Evolutionary conservation across 2,888 invertebrate genomes (phyloP), one percentile per base, ranked within the genome.

Genomic region (Chouioia cunea): DNA sequence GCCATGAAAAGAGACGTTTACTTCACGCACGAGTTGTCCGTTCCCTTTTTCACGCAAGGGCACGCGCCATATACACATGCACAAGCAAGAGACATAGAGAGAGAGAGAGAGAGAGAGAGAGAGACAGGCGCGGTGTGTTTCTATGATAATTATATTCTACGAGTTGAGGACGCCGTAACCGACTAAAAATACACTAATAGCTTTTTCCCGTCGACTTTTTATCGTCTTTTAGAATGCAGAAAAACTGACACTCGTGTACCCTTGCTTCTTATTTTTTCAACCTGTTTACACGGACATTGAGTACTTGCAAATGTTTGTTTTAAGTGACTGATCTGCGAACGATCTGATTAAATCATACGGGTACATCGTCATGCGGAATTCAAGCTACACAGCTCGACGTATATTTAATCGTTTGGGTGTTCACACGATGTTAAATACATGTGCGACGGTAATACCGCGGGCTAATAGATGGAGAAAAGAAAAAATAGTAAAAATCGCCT

Each of bases 11-110:
- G 6, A 36, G 36, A 36, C 12, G 36, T 36, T 36, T 36, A 68
- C 72, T 72, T 72, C 72, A 72, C 60, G 72, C 72, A 68, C 72
- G 72, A 72, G 60, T 72, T 52, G 12, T n/a, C n/a, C 56, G 68
- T 59, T 67, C 57, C 56, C 48, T 60, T 65, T 70, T 65, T 53
- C 43, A 20, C 63, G 18, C 63, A 6, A 36, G 36, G 43, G 22
- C 56, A 36, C 56, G 56, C 67, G 47, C 27, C 6, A 36, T 12
- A 36, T 36, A 10, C 36, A 36, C 12, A 36, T 12, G 10, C 12
- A 36, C 1, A 36, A 22, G 27, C 15, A 43, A 36, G 50, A 54
- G 52, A 59, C 23, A 52, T 12, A 58, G 43, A 27, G 27, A 27
- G 27, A 27, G 27, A 27, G 27, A 27, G 27, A 27, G 27, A 27